A percentile compares a stretch with the other conserved stretches of the same genome.
Evolutionary conservation across 2,888 invertebrate species (phyloP).

Genomic region (Athalia rosae): DNA sequence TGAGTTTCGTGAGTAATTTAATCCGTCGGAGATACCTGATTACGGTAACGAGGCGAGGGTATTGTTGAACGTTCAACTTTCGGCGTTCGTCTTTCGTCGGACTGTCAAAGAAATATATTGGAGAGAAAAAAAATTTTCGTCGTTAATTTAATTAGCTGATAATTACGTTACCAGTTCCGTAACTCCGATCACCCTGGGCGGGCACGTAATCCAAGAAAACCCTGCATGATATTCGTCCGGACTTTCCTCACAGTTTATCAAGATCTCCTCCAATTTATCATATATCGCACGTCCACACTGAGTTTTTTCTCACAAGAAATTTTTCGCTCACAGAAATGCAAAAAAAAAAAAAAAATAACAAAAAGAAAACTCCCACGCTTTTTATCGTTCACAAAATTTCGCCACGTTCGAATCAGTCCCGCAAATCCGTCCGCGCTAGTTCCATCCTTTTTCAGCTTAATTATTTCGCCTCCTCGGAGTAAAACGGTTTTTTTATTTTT

Average conservation of each 20-base stretch:
- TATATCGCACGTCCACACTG: background rate
- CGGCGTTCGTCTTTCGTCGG: background rate
- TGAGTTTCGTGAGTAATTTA: background rate
- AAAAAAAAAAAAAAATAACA: too few relatives aligned
- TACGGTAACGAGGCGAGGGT: background rate
- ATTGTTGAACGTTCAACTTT: background rate
- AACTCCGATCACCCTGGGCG: background rate
- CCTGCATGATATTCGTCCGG: slow-evolving; percentile 7
- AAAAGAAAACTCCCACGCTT: too few relatives aligned
- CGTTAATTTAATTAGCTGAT: slow-evolving; percentile 5
- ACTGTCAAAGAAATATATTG: background rate
- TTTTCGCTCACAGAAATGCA: too few relatives aligned
- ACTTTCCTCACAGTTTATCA: background rate
- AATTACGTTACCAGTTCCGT: background rate
- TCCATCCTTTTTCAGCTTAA: too few relatives aligned
- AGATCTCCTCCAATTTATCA: background rate
- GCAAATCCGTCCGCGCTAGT: too few relatives aligned
- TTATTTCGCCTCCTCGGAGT: too few relatives aligned
- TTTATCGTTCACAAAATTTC: too few relatives aligned
- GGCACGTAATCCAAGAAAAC: slow-evolving; percentile 29
- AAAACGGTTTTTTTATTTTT: too few relatives aligned
- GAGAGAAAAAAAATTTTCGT: background rate
- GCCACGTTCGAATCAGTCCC: too few relatives aligned
- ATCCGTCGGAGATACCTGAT: background rate
- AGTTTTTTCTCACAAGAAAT: too few relatives aligned